Conservation (phyloP, 2,888 invertebrate genomes). For the Amitus sp. region DNA sequence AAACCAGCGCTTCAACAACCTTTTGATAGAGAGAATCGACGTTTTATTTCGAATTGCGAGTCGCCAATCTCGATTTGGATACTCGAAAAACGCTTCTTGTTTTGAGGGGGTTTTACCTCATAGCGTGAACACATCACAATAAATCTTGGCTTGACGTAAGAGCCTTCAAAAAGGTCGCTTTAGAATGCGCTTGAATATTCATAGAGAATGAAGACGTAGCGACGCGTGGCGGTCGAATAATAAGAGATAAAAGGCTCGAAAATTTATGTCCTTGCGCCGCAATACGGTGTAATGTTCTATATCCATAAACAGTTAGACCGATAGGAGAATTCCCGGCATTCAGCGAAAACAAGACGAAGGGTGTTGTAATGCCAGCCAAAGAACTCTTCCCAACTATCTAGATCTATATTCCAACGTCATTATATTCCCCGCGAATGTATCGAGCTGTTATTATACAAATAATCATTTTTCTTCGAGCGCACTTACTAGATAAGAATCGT, state of each 20-base stretch:
- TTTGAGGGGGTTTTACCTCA: too few species aligned
- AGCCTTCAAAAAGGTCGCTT: not conserved
- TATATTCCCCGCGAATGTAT: slow-evolving; percentile 14
- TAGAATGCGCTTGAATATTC: not conserved
- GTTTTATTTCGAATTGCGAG: too few species aligned
- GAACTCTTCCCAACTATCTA: not conserved
- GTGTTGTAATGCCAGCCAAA: not conserved
- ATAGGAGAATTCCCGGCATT: not conserved
- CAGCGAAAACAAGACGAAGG: not conserved
- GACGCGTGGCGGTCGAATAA: not conserved
- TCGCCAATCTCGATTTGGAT: too few species aligned
- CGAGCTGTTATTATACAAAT: slow-evolving; percentile 30
- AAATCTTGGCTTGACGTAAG: not conserved
- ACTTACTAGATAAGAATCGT: slow-evolving; percentile 27
- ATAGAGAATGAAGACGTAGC: not conserved
- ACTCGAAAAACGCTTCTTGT: too few species aligned
- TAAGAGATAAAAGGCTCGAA: too few species aligned
- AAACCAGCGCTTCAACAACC: too few species aligned
- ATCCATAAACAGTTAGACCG: too few species aligned
- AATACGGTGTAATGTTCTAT: too few species aligned
- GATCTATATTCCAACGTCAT: slow-evolving; percentile 11
- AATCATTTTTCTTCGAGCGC: slow-evolving; percentile 32
- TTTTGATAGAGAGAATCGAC: too few species aligned
- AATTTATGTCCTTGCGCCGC: too few species aligned
- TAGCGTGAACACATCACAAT: too few species aligned